Evolutionary conservation across 2,113 vertebrate species (phyloP).

Genomic region (Pelecanoides urinatrix): DNA sequence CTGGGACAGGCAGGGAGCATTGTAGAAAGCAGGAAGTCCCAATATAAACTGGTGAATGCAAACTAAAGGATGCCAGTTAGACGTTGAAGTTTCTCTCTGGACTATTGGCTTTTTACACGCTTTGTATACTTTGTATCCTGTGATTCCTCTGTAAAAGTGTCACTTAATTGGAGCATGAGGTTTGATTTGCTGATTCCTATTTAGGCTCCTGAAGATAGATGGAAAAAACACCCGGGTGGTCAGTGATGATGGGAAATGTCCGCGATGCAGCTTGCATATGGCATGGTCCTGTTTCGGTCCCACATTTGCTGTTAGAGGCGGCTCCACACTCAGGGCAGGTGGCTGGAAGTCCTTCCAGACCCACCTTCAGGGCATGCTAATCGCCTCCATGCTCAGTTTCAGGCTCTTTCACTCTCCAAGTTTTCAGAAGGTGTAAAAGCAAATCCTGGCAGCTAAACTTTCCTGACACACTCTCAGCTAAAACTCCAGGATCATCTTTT

Average conservation of each 20-base stretch:
- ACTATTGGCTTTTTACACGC: not conserved
- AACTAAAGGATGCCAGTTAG: not conserved
- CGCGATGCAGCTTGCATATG: rapidly evolving
- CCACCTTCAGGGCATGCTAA: not conserved
- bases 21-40: not conserved
- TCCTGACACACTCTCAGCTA: not conserved
- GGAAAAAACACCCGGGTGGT: rapidly evolving
- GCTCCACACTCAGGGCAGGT: not conserved
- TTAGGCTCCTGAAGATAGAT: not conserved
- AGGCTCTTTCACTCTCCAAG: not conserved
- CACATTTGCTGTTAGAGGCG: not conserved
- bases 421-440: not conserved
- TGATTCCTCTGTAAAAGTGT: not conserved
- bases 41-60: not conserved
- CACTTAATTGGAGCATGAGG: not conserved
- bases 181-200: not conserved
- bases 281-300: not conserved
- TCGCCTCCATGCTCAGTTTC: not conserved
- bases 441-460: not conserved
- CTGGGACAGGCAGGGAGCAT: not conserved
- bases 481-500: not conserved
- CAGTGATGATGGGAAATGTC: not conserved
- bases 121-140: not conserved
- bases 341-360: not conserved
- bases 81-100: not conserved